A percentile compares a stretch with the other conserved stretches of the same genome.
These are phyloP conservation scores for Drosophila auraria DNA, from an alignment of 1,140 invertebrate genomes.

Conservation along the genomic window DNA sequence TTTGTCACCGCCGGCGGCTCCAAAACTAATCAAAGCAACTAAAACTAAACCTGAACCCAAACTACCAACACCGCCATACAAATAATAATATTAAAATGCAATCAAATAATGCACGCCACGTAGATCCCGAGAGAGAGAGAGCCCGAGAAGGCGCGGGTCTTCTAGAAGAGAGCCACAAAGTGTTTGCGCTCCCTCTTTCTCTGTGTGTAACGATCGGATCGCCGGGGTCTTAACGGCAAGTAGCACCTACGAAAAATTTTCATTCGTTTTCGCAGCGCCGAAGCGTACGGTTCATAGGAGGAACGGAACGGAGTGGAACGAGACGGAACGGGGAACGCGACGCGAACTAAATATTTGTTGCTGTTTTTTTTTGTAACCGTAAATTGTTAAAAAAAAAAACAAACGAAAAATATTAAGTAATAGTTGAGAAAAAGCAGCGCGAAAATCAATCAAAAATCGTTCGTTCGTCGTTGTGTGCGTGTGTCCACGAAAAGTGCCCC, in stretches of 20 bases:
- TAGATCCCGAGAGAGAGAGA: slow-evolving; percentile 8
- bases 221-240: slow-evolving; percentile 61
- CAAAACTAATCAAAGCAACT: slow-evolving; percentile 49
- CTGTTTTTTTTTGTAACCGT: slow-evolving; percentile 34
- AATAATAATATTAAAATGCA: slow-evolving; percentile 43
- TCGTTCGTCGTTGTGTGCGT: slow-evolving; percentile 30
- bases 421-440: slow-evolving; percentile 30
- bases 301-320: slow-evolving; percentile 36
- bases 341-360: slow-evolving; percentile 34
- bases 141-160: slow-evolving; percentile 5
- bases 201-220: slow-evolving; percentile 14
- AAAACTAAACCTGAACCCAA: slow-evolving; percentile 2
- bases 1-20: slow-evolving; percentile 47
- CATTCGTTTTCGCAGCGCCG: slow-evolving; percentile 67
- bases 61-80: neutral
- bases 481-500: slow-evolving; percentile 35
- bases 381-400: slow-evolving; percentile 21
- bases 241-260: slow-evolving; percentile 58
- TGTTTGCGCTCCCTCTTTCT: slow-evolving; percentile 17
- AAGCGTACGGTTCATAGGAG: slow-evolving; percentile 63
- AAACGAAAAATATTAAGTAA: slow-evolving; percentile 32
- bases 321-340: slow-evolving; percentile 41
- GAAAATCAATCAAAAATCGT: slow-evolving; percentile 23
- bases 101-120: slow-evolving; percentile 41
- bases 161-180: slow-evolving; percentile 12